Base-by-base conservation (phyloP, 2,797 vertebrate species). In the Lepus oiostolus region DNA sequence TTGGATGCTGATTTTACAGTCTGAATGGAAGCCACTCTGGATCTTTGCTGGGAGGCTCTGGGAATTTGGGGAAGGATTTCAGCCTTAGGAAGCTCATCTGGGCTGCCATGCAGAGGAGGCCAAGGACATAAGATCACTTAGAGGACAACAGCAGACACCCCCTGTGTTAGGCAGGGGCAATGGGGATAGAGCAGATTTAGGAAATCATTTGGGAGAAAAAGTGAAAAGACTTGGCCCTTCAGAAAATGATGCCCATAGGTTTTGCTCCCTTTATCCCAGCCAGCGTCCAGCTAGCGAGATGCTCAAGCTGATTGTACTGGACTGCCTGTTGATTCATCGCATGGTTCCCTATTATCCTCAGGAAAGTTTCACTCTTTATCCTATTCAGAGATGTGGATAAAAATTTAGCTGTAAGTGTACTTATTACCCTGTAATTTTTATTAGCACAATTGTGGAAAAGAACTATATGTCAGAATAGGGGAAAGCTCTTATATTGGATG, bases 351-450 rank as follows among this genome's bases (percentile, higher is more conserved):
- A 6, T 30, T 22, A 91, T 35, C 35, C n/a, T 47, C 60, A 88
- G 42, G 76, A 91, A 75, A 76, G 10, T 21, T 85, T 92, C 38
- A 28, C 26, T 50, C 28, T 74, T 68, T 70, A 75, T 75, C 54
- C 58, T 89, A 30, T 47, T 58, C n/a, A 79, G 52, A 54, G 35
- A 65, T 54, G 47, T 38, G 32, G 22, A 85, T 32, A 9, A 92
- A 89, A 95, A 87, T 87, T 70, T 85, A 94, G 35, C 26, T 28
- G n/a, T 83, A 65, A 90, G 47, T 67, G 87, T 94, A 2, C 67
- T 85, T 91, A 82, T 83, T n/a, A 77, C 13, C 28, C 28, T 68
- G 10, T 30, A 13, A 81, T 54, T 83, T 93, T 93, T 88, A 96
- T 70, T 95, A n/a, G 63, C 3, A 88, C 85, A 96, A 71, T 79